Base-by-base conservation (phyloP, 1,140 invertebrate species). In the Pseudomyrmex dendroicus region DNA sequence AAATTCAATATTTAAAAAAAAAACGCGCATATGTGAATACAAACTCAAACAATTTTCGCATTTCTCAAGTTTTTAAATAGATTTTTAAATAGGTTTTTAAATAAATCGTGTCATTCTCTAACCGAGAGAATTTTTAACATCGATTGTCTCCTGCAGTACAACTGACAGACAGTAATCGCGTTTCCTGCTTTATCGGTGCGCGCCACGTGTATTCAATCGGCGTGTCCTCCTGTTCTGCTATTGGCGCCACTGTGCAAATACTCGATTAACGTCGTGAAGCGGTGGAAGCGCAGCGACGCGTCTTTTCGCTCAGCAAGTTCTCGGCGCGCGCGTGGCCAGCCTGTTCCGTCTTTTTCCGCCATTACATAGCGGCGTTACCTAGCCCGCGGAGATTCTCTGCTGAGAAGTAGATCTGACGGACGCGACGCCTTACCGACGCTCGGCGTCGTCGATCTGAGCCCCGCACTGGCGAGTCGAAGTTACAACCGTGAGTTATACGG, bases 41-140 rank as follows among this genome's bases (percentile, higher is more conserved):
- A 35, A 35, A 35, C 5, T 35, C 3, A 25, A 7, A 35, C 7
- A 35, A 5, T 35, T 35, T 5, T 35, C 35, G 5, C 5, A 25
- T 25, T 25, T 35, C 35, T 35, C 5, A 99, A 99, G 95, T 99
- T 98, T 97, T 97, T 90, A 99, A 99, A 95, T 52, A 52, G 0
- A n/a, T n/a, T n/a, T n/a, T n/a, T n/a, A n/a, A n/a, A n/a, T n/a
- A n/a, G n/a, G n/a, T n/a, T n/a, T n/a, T n/a, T n/a, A n/a, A n/a
- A n/a, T 5, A 7, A 17, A 59, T 1, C 17, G 54, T 44, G 76
- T 22, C 66, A 80, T 80, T 20, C 76, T 80, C 15, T 80, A 2
- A 2, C 0, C 2, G 3, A 4, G 17, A 5, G 1, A 5, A 10
- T 9, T 2, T 35, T 7, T 35, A 0, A 35, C 12, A 68, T 52